These are phyloP conservation scores for Tigriopus californicus DNA, from an alignment of 2,888 invertebrate species.

Conservation along the genomic window DNA sequence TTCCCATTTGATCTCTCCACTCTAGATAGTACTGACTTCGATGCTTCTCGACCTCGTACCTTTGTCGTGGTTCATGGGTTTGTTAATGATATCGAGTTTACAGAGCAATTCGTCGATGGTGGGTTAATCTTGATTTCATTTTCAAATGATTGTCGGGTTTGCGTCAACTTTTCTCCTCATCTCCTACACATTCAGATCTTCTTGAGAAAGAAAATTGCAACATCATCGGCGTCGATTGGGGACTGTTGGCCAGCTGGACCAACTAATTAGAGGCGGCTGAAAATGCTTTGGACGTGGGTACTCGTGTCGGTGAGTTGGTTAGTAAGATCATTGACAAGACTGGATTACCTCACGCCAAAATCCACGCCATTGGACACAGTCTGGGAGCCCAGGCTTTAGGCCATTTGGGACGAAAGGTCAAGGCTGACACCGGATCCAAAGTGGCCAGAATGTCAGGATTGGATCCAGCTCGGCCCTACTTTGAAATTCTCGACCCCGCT, in stretches of 20 bases:
- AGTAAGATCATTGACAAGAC: slow-evolving; percentile 7
- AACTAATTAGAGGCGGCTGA: slow-evolving; percentile 12
- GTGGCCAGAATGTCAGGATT: slow-evolving; percentile 1
- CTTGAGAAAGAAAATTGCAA: slow-evolving; percentile 7
- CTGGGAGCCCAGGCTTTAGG: slow-evolving; percentile 16
- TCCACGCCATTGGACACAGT: slow-evolving; percentile 15
- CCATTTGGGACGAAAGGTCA: slow-evolving; percentile 7
- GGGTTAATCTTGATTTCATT: background rate
- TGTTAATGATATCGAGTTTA: background rate
- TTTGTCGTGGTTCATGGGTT: background rate
- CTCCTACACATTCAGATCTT: background rate
- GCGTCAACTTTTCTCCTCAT: too few relatives aligned
- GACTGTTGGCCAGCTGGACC: slow-evolving; percentile 1
- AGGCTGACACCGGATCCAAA: background rate
- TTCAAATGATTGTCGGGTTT: background rate
- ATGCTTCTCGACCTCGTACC: background rate
- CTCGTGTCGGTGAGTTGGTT: background rate
- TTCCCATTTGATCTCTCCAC: too few relatives aligned
- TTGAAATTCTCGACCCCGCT: background rate
- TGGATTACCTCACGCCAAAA: background rate
- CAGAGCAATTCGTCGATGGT: background rate
- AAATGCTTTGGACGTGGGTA: slow-evolving; percentile 5
- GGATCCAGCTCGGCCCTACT: slow-evolving; percentile 15
- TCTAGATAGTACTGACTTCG: too few relatives aligned
- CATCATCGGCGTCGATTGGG: slow-evolving; percentile 17